These are phyloP conservation scores for Chromobotia macracanthus DNA, from an alignment of 2,797 vertebrate species.

Conservation along the genomic window DNA sequence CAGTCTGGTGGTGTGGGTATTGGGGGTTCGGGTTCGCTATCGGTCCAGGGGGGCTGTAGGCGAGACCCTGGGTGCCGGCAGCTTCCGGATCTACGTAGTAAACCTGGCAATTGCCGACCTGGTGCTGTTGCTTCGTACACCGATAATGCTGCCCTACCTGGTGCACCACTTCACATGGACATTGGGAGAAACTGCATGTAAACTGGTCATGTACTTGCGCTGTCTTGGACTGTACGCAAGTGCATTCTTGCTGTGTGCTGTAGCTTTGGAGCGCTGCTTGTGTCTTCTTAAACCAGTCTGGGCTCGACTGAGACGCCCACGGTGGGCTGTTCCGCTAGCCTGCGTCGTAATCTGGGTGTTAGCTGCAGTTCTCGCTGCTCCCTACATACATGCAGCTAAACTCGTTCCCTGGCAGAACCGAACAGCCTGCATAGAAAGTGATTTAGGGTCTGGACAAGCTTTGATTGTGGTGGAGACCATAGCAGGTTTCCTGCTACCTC, in stretches of 20 bases:
- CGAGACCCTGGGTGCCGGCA: conserved; percentile 72
- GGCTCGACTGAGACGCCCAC: conserved; percentile 73
- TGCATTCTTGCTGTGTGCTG: conserved; percentile 78
- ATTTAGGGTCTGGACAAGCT: background rate
- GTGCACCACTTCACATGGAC: conserved; percentile 72
- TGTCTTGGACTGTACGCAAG: conserved; percentile 77
- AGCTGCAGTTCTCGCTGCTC: conserved; percentile 66
- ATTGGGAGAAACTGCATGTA: conserved; percentile 65
- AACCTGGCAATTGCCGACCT: conserved; percentile 80
- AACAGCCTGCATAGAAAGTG: conserved; percentile 63
- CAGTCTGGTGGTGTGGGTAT: conserved; percentile 77
- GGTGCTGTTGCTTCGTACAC: conserved; percentile 74
- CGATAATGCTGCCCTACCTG: conserved; percentile 75
- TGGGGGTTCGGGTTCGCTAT: conserved; percentile 63
- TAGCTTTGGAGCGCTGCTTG: conserved; percentile 79
- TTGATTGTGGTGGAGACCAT: conserved; percentile 74
- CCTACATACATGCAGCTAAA: conserved; percentile 68
- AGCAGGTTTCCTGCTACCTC: conserved; percentile 75
- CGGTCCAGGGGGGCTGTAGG: conserved; percentile 54
- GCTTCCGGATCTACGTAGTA: conserved; percentile 79
- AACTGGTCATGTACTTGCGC: conserved; percentile 73
- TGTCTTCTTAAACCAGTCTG: conserved; percentile 79
- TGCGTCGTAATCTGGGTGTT: conserved; percentile 74
- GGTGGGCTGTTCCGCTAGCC: conserved; percentile 76
- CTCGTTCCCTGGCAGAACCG: fast-evolving